Conservation (phyloP, 2,797 vertebrate genomes). For the Enteromius paludinosus region DNA sequence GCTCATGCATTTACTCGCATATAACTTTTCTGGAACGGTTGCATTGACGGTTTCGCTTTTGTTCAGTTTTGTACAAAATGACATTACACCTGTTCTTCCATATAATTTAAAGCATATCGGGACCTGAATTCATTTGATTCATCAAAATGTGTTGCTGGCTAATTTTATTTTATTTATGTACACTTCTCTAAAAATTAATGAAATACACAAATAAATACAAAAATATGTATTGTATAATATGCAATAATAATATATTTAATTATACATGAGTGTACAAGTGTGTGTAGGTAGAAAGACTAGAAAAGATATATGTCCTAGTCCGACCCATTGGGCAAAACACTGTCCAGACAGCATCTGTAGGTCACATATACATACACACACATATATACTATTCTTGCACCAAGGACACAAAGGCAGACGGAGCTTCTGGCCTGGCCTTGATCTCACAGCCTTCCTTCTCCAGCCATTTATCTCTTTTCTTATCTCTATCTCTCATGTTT, state of each 20-base stretch:
- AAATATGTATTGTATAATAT: background rate
- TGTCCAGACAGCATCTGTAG: conserved; percentile 50
- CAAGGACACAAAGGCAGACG: conserved; percentile 73
- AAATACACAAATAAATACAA: background rate
- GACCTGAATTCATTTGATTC: background rate
- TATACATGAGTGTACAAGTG: background rate
- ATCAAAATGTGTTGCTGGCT: background rate
- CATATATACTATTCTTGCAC: conserved; percentile 64
- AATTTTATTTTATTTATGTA: background rate
- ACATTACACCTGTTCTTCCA: background rate
- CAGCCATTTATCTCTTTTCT: conserved; percentile 56
- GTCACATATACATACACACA: conserved; percentile 43
- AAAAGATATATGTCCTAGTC: conserved; percentile 64
- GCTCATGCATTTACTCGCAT: background rate
- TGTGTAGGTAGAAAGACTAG: conserved; percentile 68
- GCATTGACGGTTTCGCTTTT: background rate
- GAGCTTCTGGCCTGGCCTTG: conserved; percentile 68
- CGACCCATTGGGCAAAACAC: conserved; percentile 70
- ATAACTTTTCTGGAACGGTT: background rate
- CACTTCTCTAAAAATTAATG: background rate
- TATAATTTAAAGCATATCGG: background rate
- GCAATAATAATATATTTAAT: background rate
- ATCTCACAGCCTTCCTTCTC: conserved; percentile 62
- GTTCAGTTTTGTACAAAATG: background rate
- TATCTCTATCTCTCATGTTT: conserved; percentile 35